A percentile compares a stretch with the other conserved stretches of the same genome.
These are phyloP conservation scores for Andrena cerasifolii DNA, from an alignment of 1,140 invertebrate species.

Conservation along the genomic window DNA sequence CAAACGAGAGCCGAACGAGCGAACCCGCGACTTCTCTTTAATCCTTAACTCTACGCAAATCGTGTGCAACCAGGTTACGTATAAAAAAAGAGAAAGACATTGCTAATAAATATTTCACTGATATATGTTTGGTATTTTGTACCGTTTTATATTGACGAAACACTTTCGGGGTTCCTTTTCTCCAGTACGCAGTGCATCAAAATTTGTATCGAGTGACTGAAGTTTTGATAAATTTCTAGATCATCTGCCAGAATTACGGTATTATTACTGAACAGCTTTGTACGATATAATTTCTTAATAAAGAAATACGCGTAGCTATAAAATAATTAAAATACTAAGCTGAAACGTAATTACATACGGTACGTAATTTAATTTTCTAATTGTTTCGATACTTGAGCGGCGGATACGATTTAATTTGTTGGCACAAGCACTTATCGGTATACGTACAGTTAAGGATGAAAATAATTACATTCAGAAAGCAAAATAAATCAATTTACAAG, in stretches of 20 bases:
- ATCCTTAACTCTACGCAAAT: constrained; percentile 1
- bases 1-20: neutral
- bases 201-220: neutral
- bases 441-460: neutral
- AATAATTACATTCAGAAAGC: neutral
- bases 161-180: neutral
- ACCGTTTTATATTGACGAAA: neutral
- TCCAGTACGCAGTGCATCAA: neutral
- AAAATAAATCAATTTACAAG: neutral
- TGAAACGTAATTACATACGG: no score
- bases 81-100: neutral
- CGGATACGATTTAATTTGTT: neutral
- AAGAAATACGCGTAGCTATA: neutral
- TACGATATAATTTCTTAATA: neutral
- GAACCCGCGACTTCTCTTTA: neutral
- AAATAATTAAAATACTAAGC: no score
- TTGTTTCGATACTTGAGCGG: no score
- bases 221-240: neutral
- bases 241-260: no score
- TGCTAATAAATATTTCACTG: no score
- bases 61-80: neutral
- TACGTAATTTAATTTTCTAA: no score
- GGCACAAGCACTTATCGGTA: neutral
- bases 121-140: neutral
- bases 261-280: neutral